phyloP scores from a whole-genome alignment of 1,140 invertebrate genomes.

The Bactericera cockerelli region DNA sequence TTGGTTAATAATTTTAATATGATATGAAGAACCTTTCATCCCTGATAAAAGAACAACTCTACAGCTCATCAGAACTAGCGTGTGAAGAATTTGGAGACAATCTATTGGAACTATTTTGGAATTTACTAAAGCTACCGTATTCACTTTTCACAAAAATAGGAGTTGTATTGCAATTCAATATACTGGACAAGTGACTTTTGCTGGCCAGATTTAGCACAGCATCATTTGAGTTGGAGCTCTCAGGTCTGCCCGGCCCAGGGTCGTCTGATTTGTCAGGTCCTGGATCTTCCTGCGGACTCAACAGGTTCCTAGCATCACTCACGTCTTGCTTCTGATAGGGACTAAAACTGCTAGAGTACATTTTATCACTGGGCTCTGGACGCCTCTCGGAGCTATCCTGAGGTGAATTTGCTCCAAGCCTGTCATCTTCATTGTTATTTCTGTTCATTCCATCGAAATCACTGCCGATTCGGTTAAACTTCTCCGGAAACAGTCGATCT shows the following conservation, averaged over 20 bases:
- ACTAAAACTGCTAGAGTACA: neutral
- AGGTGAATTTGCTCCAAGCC: too few species aligned
- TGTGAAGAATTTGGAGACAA: neutral
- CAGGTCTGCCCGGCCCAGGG: neutral
- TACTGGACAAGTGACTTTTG: neutral
- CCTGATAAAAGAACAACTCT: neutral
- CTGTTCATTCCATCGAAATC: neutral
- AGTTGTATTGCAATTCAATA: neutral
- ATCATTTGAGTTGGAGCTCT: neutral
- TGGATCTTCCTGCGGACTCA: neutral
- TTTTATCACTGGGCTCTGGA: neutral
- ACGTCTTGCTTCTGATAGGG: neutral
- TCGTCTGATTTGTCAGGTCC: neutral
- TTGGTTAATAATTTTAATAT: neutral
- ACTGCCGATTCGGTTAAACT: neutral
- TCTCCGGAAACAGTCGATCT: neutral
- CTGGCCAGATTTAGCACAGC: neutral
- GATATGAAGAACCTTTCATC: neutral
- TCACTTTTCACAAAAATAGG: neutral
- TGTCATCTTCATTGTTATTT: neutral
- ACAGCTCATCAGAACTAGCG: neutral
- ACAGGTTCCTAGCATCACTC: neutral
- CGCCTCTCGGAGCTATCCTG: too few species aligned
- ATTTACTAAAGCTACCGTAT: neutral
- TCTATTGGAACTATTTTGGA: conserved; percentile 7